Percentiles rank a stretch among this genome's conserved stretches.
Conservation (phyloP, 2,113 vertebrate species). For the Catagonus wagneri region DNA sequence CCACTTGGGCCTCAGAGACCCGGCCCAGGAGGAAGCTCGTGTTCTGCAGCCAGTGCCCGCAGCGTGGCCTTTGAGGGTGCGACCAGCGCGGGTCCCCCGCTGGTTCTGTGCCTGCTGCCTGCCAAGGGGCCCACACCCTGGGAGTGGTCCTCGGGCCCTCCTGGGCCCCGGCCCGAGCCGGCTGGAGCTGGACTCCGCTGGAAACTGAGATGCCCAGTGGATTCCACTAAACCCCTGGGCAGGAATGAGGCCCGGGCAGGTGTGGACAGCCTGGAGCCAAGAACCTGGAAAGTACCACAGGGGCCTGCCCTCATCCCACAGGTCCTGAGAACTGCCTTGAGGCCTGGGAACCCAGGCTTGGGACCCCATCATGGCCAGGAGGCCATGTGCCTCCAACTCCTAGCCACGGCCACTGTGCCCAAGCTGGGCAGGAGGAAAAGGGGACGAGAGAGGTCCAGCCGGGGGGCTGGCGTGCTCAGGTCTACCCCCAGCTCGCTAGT, state of each 20-base stretch:
- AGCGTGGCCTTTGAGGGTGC: background rate
- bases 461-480: background rate
- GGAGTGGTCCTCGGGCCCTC: background rate
- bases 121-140: background rate
- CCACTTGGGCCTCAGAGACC: background rate
- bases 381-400: background rate
- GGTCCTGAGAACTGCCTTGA: background rate
- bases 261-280: background rate
- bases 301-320: background rate
- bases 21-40: fast-evolving
- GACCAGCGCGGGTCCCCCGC: background rate
- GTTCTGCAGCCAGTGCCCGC: background rate
- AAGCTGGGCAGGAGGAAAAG: background rate
- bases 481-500: background rate
- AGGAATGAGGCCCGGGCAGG: background rate
- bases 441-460: background rate
- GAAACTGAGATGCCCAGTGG: background rate
- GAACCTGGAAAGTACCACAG: background rate
- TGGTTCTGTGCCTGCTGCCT: background rate
- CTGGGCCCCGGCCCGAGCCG: background rate
- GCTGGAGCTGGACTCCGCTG: background rate
- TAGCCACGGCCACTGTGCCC: background rate
- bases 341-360: background rate
- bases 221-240: background rate
- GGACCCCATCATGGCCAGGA: background rate